Evolutionary conservation across 2,113 vertebrate genomes (phyloP), one percentile per base, ranked within the genome.

Genomic region (Bambusicola thoracicus): DNA sequence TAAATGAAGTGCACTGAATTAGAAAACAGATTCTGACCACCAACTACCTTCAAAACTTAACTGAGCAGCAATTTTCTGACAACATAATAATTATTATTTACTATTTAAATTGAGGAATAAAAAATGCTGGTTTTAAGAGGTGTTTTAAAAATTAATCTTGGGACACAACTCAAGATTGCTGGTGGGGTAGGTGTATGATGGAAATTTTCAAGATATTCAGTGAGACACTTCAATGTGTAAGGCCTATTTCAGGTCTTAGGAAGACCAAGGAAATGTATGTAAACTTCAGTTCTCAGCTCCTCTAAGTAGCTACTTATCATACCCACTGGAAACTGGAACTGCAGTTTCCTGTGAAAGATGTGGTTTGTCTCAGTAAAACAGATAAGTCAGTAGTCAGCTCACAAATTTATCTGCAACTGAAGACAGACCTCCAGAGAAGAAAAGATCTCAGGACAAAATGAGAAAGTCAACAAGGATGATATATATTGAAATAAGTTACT

Each of bases 1-100:
- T 93, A 95, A 94, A 61, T 73, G 61, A 70, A 94, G 19, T 84
- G 40, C 41, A 93, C 4, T 93, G 84, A 96, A 92, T 95, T 93
- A 87, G 43, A 96, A 89, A 92, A 90, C n/a, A 74, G 32, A 87
- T 41, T 90, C 46, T 59, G 49, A 72, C 43, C 77, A 80, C 36
- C 15, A 94, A 78, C 82, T 93, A 92, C 18, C 24, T 85, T 86
- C 91, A 92, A 90, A 56, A 76, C 48, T 93, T 95, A 92, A 70
- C 78, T 51, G 58, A 96, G 8, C 6, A 43, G 2, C 41, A 82
- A 55, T 94, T 77, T 94, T 91, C 49, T 93, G 62, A 72, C n/a
- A 82, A 81, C 62, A 92, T 8, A 61, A 10, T 65, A 92, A 87
- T 75, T 83, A 69, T 49, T 96, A 89, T 92, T 87, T 94, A 59